Percentiles rank a stretch among this genome's conserved stretches.
Conservation (phyloP, 2,888 invertebrate species). For the Machimus atricapillus region DNA sequence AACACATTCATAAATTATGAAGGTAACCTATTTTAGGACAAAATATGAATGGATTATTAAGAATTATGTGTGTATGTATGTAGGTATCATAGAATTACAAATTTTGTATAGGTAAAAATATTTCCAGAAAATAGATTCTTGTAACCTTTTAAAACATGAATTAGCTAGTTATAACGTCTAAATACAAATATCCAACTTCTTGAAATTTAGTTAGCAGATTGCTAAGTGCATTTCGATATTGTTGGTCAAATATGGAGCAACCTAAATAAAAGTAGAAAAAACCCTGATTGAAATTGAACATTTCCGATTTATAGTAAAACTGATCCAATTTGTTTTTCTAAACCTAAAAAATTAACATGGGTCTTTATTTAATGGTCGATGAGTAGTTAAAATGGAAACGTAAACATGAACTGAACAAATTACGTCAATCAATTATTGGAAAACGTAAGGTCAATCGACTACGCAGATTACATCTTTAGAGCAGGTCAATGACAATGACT, state of each 20-base stretch:
- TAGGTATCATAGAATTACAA: too few relatives aligned
- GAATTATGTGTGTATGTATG: too few relatives aligned
- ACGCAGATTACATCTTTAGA: not conserved
- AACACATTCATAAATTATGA: too few relatives aligned
- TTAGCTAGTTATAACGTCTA: too few relatives aligned
- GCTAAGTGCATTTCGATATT: too few relatives aligned
- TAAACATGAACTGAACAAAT: not conserved
- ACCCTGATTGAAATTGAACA: not conserved
- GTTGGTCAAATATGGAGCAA: not conserved
- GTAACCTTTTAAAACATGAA: too few relatives aligned
- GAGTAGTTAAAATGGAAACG: not conserved
- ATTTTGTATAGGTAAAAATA: too few relatives aligned
- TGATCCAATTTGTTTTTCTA: not conserved
- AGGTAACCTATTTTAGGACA: too few relatives aligned
- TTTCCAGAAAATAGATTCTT: too few relatives aligned
- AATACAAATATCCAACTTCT: too few relatives aligned
- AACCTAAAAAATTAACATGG: not conserved
- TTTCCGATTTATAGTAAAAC: not conserved
- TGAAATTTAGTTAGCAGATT: too few relatives aligned
- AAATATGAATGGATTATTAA: too few relatives aligned
- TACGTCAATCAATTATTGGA: not conserved
- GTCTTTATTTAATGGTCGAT: not conserved
- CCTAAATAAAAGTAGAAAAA: not conserved
- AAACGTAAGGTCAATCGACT: not conserved
- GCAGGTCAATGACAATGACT: not conserved